Conservation (phyloP, 2,888 invertebrate species). For the Lydus trimaculatus region DNA sequence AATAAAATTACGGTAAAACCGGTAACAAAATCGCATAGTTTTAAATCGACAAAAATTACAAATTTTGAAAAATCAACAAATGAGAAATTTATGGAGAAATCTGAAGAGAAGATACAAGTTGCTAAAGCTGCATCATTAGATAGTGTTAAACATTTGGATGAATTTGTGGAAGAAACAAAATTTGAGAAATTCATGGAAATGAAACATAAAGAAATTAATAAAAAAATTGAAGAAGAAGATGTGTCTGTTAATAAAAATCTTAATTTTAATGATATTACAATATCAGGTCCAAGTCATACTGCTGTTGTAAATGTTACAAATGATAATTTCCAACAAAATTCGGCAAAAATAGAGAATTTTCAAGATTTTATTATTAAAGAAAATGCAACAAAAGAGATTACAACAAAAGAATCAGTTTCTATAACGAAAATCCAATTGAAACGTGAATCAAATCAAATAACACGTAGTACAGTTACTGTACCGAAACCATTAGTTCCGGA, state of each 20-base stretch:
- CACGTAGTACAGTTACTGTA: constrained; percentile 41
- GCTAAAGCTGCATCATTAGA: constrained; percentile 63
- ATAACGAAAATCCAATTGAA: constrained; percentile 68
- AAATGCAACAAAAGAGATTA: constrained; percentile 40
- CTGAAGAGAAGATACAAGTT: constrained; percentile 28
- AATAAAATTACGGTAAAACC: constrained; percentile 63
- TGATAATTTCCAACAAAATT: constrained; percentile 23
- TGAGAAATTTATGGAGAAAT: constrained; percentile 17
- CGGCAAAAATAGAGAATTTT: constrained; percentile 13
- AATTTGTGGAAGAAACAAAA: constrained; percentile 64
- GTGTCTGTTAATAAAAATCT: neutral
- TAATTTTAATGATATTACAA: constrained; percentile 42
- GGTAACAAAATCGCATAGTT: constrained; percentile 76
- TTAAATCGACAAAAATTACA: constrained; percentile 64
- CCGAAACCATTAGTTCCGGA: constrained; percentile 66
- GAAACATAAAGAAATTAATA: constrained; percentile 6
- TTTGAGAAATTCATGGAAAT: constrained; percentile 23
- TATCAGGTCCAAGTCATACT: constrained; percentile 55
- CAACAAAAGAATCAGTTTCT: constrained; percentile 56
- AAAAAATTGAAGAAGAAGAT: neutral
- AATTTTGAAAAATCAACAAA: constrained; percentile 26
- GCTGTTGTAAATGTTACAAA: constrained; percentile 50
- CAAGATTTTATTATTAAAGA: constrained; percentile 32
- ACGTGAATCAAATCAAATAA: constrained; percentile 62
- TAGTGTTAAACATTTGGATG: constrained; percentile 67